Base-by-base conservation (phyloP, 2,888 invertebrate genomes). In the Thumatha senex region DNA sequence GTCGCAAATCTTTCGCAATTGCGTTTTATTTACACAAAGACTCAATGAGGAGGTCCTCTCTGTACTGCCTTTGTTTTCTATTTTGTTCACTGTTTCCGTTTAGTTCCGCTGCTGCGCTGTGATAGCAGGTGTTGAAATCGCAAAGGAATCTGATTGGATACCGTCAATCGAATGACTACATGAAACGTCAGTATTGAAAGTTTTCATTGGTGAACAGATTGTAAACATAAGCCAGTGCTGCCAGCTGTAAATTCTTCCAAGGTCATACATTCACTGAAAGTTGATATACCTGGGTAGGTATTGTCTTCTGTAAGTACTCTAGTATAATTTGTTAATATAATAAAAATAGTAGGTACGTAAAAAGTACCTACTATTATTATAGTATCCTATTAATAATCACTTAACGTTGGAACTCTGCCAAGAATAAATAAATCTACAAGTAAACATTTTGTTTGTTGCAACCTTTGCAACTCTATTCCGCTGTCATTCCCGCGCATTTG, bases 1-100 rank as follows among this genome's bases (percentile, higher is more conserved):
- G 53, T 58, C 47, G 46, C 48, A 58, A 63, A 69, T 67, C 64
- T 40, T 41, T 46, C 51, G 51, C 65, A 61, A 56, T 53, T 68
- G 66, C 58, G 67, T 57, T 40, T 53, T 61, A 56, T 58, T 60
- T 54, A 59, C 54, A 56, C 67, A 66, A 62, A 61, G 55, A 59
- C 54, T 55, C 67, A 66, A 62, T 60, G 55, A 58, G 56, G 57
- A 60, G 66, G 54, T 59, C 60, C 51, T 61, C 48, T 50, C 60
- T 40, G 57, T 58, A 58, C 56, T 48, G 72, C 48, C 84, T 85
- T 86, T 84, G 80, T 85, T 81, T 82, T 72, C 70, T 69, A 71
- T 31, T 72, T 70, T 64, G 63, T 62, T 53, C 53, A 55, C 51
- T 72, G 72, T 75, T 76, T 73, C 70, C 69, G 59, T 68, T 74